phyloP scores from a whole-genome alignment of 2,888 invertebrate species.

The Drosophila mettleri region DNA sequence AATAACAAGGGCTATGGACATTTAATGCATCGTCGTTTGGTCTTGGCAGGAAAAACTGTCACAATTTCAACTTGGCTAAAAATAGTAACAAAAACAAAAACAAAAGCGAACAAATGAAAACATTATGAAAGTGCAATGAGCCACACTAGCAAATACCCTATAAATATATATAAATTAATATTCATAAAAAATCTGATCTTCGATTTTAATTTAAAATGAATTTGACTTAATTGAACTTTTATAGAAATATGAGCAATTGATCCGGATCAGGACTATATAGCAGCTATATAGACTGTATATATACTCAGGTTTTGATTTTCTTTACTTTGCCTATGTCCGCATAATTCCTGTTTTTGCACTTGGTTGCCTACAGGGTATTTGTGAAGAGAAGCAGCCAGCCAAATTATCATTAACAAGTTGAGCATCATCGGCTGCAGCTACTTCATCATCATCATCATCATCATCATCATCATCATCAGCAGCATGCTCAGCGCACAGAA shows the following conservation, averaged over 20 bases:
- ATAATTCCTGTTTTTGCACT: background rate
- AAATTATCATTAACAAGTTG: conserved; percentile 48
- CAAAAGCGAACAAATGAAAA: conserved; percentile 16
- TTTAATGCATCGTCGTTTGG: conserved; percentile 39
- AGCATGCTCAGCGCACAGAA: conserved; percentile 16
- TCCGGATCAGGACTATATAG: background rate
- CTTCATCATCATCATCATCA: conserved; percentile 22
- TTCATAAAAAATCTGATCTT: background rate
- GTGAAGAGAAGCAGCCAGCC: conserved; percentile 26
- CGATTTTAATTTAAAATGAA: too few species aligned
- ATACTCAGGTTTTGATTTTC: background rate
- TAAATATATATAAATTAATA: background rate
- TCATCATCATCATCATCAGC: conserved; percentile 14
- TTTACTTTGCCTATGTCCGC: background rate
- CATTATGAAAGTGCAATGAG: conserved; percentile 5
- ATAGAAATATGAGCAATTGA: background rate
- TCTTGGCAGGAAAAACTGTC: conserved; percentile 69
- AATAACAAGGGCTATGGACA: conserved; percentile 33
- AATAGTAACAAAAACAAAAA: conserved; percentile 57
- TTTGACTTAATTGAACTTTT: background rate
- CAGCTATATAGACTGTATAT: background rate
- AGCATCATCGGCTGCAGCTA: conserved; percentile 19
- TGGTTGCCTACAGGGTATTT: conserved; percentile 17
- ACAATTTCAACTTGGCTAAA: conserved; percentile 77
- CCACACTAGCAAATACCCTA: conserved; percentile 17